These are phyloP conservation scores for Andinoacara biseriatus DNA, from an alignment of 2,113 vertebrate genomes.

Conservation along the genomic window DNA sequence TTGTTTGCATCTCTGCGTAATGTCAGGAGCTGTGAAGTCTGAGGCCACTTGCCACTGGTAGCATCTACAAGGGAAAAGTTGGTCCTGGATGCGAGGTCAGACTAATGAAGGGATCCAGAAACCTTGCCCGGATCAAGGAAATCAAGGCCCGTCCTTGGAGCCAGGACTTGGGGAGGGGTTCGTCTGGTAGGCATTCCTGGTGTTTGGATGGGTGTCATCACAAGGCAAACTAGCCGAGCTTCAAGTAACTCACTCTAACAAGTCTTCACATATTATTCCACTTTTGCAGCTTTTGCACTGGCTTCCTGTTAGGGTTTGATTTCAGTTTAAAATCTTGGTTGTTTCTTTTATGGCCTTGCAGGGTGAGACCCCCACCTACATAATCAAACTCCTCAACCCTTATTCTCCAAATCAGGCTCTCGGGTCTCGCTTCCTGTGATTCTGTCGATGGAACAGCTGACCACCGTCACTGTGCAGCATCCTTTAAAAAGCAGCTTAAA, in stretches of 20 bases:
- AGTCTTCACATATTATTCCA: background rate
- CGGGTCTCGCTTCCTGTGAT: background rate
- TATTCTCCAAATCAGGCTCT: background rate
- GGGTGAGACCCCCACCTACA: background rate
- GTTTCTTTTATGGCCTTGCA: too few relatives aligned
- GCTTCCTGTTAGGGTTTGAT: background rate
- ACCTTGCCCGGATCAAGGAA: too few relatives aligned
- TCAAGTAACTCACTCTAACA: background rate
- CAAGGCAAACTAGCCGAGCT: background rate
- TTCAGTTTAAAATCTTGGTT: background rate
- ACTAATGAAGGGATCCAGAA: too few relatives aligned
- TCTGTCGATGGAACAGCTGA: fast-evolving
- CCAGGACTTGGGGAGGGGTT: too few relatives aligned
- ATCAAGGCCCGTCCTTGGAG: too few relatives aligned
- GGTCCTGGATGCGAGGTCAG: too few relatives aligned
- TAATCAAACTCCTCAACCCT: too few relatives aligned
- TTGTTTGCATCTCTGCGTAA: too few relatives aligned
- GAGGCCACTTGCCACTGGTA: too few relatives aligned
- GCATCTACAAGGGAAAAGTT: too few relatives aligned
- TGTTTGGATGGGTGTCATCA: background rate
- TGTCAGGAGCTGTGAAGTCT: too few relatives aligned
- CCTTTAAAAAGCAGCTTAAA: background rate
- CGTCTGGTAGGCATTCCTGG: background rate
- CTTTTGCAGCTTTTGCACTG: background rate
- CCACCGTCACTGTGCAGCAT: background rate